These are phyloP conservation scores for Pao palembangensis DNA, from an alignment of 2,113 vertebrate species.

Conservation along the genomic window DNA sequence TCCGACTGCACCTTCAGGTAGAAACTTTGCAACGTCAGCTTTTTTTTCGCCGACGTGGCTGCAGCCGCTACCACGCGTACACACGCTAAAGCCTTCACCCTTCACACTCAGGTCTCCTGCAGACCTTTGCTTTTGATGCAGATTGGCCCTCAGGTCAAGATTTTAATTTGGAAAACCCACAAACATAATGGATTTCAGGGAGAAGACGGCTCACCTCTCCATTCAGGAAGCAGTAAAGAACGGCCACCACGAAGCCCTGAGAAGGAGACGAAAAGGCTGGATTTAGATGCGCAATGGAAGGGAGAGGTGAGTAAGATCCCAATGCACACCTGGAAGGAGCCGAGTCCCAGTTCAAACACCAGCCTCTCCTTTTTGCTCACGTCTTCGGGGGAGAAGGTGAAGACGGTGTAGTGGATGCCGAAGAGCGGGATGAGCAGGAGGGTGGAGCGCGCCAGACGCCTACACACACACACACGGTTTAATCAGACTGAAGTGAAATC, in stretches of 20 bases:
- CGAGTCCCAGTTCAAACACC: slow-evolving; percentile 94
- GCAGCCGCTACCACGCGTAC: slow-evolving; percentile 34
- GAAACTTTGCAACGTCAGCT: slow-evolving; percentile 88
- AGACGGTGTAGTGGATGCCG: slow-evolving; percentile 98
- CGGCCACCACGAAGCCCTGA: slow-evolving; percentile 95
- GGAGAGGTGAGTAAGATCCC: neutral
- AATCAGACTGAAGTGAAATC: slow-evolving; percentile 5
- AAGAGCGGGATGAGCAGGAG: slow-evolving; percentile 95
- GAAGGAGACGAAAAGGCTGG: slow-evolving; percentile 16
- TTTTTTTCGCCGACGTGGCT: slow-evolving; percentile 77
- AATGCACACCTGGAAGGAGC: slow-evolving; percentile 91
- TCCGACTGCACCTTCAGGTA: slow-evolving; percentile 98
- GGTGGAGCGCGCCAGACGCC: slow-evolving; percentile 93
- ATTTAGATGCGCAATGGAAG: neutral
- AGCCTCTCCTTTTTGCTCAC: slow-evolving; percentile 94
- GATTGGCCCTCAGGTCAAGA: no score
- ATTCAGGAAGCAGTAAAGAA: slow-evolving; percentile 97
- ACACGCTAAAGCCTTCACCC: neutral
- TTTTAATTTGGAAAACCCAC: no score
- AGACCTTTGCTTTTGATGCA: no score
- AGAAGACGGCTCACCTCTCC: slow-evolving; percentile 84
- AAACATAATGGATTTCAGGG: no score
- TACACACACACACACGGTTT: slow-evolving; percentile 59
- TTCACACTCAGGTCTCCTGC: no score
- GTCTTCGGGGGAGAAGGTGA: slow-evolving; percentile 96